Evolutionary conservation across 2,113 vertebrate species (phyloP), one percentile per base, ranked within the genome.

Genomic region (Paedocypris sp.): DNA sequence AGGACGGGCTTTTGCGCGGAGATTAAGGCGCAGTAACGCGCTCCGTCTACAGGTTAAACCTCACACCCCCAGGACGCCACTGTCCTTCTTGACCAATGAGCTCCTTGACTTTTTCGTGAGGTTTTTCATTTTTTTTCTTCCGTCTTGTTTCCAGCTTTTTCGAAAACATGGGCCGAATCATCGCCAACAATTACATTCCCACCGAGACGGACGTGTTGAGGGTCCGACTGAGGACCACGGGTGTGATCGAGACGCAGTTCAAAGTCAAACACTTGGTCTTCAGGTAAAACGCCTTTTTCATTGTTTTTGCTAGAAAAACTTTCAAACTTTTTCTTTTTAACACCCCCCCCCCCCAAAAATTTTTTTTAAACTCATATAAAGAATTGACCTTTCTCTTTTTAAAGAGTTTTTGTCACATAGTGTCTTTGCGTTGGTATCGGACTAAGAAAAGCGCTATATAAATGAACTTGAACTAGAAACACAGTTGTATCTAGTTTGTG

Each of bases 181-280:
- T 70, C 32, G 72, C 76, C 36, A 66, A 69, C 6, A 81, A 79
- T 16, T 86, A 81, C 41, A 69, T 83, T 31, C 83, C 85, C 25
- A 80, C 83, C 1, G 83, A 86, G 69, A 84, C 57, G 0, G 85
- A 84, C 3, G 78, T 87, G 23, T 77, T 87, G 56, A 71, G 85
- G 22, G 83, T 86, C 3, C 72, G 85, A 15, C 77, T 86, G 56
- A 78, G 83, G 75, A 86, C 85, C 0, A 83, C 81, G 0, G 83
- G 83, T 1, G 83, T 87, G 31, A 86, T 87, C 5, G 83, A 86
- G 73, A 87, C 85, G 15, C 83, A 87, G 78, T 86, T 87, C 67
- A 82, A 83, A 69, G 81, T 87, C 72, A 80, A 71, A 35, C 83
- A 82, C 62, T 77, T 86, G 43, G 54, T 80, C 38, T 83, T 87